These are phyloP conservation scores for Megalurothrips usitatus DNA, from an alignment of 2,888 invertebrate genomes.

Conservation along the genomic window DNA sequence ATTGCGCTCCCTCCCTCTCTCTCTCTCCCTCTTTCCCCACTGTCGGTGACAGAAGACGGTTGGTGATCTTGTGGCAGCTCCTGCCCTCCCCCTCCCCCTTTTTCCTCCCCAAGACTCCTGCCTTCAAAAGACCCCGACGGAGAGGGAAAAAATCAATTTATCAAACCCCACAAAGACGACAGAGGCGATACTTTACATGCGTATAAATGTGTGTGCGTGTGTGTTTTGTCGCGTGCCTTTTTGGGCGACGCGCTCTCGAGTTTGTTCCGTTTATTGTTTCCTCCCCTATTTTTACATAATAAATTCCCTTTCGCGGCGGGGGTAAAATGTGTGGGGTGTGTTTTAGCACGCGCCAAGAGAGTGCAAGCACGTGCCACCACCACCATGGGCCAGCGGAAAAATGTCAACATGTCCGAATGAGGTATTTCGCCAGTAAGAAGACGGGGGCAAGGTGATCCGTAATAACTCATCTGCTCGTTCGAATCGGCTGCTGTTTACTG, in stretches of 20 bases:
- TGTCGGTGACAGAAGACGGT: constrained; percentile 1
- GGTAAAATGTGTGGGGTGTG: constrained; percentile 5
- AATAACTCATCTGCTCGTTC: too few relatives aligned
- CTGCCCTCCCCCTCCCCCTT: not conserved
- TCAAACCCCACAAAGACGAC: constrained; percentile 13
- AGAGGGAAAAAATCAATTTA: constrained; percentile 18
- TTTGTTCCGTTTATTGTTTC: not conserved
- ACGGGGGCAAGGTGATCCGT: too few relatives aligned
- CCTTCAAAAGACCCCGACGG: not conserved
- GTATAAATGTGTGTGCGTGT: not conserved
- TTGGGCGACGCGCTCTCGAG: not conserved
- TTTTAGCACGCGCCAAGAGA: not conserved
- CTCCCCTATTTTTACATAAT: not conserved
- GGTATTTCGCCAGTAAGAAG: too few relatives aligned
- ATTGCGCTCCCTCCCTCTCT: not conserved
- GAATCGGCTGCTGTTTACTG: too few relatives aligned
- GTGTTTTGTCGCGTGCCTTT: constrained; percentile 24
- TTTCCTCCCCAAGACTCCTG: not conserved
- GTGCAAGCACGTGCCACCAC: not conserved
- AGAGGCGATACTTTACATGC: constrained; percentile 12
- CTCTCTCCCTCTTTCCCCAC: not conserved
- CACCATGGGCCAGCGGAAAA: too few relatives aligned
- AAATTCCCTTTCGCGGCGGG: not conserved
- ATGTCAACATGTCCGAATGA: too few relatives aligned
- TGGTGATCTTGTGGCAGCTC: not conserved